These are phyloP conservation scores for Corythornis cristatus DNA, from an alignment of 2,113 vertebrate genomes.

Conservation along the genomic window DNA sequence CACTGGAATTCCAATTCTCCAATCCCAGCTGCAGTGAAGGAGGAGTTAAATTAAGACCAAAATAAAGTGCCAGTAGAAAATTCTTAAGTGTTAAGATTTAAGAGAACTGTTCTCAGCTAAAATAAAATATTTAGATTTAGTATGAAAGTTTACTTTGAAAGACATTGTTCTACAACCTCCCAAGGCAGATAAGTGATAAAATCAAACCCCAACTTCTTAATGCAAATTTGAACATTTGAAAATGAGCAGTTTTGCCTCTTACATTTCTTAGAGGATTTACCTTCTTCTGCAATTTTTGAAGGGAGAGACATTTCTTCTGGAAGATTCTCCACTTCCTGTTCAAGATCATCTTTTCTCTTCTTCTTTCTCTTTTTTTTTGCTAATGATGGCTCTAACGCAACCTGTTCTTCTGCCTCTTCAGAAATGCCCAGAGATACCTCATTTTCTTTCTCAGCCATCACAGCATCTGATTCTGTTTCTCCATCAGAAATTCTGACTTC, in stretches of 20 bases:
- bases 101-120: neutral
- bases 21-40: neutral
- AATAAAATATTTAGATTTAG: neutral
- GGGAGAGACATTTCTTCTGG: neutral
- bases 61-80: neutral
- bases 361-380: slow-evolving; percentile 75
- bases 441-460: slow-evolving; percentile 82
- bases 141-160: neutral
- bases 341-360: slow-evolving; percentile 64
- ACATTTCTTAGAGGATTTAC: slow-evolving; percentile 49
- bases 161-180: neutral
- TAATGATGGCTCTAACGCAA: slow-evolving; percentile 28
- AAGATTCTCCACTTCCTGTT: slow-evolving; percentile 16
- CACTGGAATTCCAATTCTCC: neutral
- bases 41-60: neutral
- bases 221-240: neutral
- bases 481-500: slow-evolving; percentile 50
- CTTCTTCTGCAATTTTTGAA: slow-evolving; percentile 9
- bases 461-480: slow-evolving; percentile 70
- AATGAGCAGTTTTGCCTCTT: slow-evolving; percentile 38
- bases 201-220: neutral
- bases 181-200: neutral
- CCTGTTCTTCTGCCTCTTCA: slow-evolving; percentile 43
- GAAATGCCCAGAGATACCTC: slow-evolving; percentile 72
- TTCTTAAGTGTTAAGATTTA: neutral